phyloP scores from a whole-genome alignment of 2,797 vertebrate genomes.

The Paguma larvata region DNA sequence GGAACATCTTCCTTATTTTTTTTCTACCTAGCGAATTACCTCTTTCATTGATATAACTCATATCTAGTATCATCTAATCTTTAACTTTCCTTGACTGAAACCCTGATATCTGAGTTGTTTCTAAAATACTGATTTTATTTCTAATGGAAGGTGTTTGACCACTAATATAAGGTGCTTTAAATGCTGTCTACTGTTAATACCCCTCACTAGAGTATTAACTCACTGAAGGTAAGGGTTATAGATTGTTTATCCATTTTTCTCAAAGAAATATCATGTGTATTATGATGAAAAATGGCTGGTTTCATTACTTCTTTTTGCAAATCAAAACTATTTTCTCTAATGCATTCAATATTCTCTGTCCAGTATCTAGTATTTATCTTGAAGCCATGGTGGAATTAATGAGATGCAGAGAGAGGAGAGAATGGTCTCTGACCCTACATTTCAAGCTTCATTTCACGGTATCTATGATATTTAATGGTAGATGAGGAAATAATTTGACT shows the following conservation, averaged over 20 bases:
- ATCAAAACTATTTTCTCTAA: constrained; percentile 33
- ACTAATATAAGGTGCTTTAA: background rate
- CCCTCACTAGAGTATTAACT: background rate
- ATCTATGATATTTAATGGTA: constrained; percentile 65
- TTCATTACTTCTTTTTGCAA: constrained; percentile 35
- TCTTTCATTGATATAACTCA: background rate
- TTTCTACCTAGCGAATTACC: background rate
- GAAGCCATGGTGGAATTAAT: constrained; percentile 66
- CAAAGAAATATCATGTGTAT: background rate
- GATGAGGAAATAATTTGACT: constrained; percentile 75
- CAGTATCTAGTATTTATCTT: constrained; percentile 54
- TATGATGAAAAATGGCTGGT: constrained; percentile 44
- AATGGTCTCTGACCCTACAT: constrained; percentile 65
- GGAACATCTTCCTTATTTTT: background rate
- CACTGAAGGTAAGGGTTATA: background rate
- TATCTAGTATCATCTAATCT: background rate
- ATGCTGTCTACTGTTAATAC: background rate
- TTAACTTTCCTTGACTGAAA: background rate
- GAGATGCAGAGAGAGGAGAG: constrained; percentile 51
- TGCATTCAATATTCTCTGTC: constrained; percentile 43
- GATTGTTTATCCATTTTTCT: background rate
- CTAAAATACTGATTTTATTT: constrained; percentile 41
- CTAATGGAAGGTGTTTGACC: background rate
- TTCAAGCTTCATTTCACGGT: constrained; percentile 63
- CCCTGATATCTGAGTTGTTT: background rate